Conservation (phyloP, 2,888 invertebrate genomes). For the Nasonia oneida region DNA sequence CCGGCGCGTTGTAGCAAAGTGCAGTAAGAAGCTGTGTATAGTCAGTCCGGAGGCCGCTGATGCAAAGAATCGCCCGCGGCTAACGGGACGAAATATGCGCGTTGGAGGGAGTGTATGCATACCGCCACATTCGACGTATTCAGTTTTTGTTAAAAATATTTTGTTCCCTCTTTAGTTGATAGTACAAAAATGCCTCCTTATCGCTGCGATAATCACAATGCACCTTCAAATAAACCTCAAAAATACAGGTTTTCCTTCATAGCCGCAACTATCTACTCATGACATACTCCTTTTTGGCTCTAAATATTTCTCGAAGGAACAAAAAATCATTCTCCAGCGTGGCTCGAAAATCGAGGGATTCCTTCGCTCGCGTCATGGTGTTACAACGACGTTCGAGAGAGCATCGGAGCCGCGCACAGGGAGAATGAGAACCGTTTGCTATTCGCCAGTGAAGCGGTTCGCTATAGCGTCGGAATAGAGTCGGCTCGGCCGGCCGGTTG, state of each 20-base stretch:
- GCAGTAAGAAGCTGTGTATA: constrained; percentile 12
- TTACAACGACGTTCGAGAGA: not conserved
- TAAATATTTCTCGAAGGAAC: not conserved
- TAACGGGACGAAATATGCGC: constrained; percentile 42
- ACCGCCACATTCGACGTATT: too few relatives aligned
- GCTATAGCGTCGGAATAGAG: constrained; percentile 63
- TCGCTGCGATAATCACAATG: too few relatives aligned
- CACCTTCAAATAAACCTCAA: too few relatives aligned
- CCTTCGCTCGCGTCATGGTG: not conserved
- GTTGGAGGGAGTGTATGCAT: not conserved
- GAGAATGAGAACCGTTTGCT: constrained; percentile 75
- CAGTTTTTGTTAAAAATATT: too few relatives aligned
- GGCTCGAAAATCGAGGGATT: not conserved
- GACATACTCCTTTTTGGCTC: not conserved
- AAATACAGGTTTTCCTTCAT: too few relatives aligned
- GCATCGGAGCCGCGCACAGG: not conserved
- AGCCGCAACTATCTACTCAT: too few relatives aligned
- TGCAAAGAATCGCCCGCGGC: constrained; percentile 14
- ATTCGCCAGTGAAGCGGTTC: constrained; percentile 76
- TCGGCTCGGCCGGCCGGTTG: constrained; percentile 74
- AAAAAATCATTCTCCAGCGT: not conserved
- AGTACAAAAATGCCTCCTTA: too few relatives aligned
- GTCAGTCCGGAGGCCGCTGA: not conserved
- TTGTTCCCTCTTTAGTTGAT: too few relatives aligned
- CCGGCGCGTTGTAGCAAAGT: not conserved